phyloP scores from a whole-genome alignment of 1,140 invertebrate genomes.

The Mizuhopecten yessoensis region DNA sequence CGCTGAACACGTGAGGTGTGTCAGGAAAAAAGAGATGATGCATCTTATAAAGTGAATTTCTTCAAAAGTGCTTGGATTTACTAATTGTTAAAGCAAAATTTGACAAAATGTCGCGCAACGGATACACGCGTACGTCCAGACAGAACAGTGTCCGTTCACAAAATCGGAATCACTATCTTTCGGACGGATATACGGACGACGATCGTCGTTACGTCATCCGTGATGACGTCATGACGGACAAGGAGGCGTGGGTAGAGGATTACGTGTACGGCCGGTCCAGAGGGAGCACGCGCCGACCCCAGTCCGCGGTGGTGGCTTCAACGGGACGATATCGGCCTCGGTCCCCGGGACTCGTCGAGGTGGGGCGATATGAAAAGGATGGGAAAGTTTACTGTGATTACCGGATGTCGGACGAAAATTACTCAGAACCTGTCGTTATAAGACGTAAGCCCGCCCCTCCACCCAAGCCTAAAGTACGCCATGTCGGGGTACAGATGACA shows the following conservation, averaged over 20 bases:
- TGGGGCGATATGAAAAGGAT: conserved; percentile 1
- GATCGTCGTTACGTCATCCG: not conserved
- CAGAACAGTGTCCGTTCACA: not conserved
- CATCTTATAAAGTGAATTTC: not conserved
- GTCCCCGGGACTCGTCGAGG: not conserved
- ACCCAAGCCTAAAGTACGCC: not conserved
- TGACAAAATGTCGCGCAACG: not conserved
- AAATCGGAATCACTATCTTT: not conserved
- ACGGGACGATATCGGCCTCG: not conserved
- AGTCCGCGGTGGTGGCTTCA: not conserved
- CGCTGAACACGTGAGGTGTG: not conserved
- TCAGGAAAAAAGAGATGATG: not conserved
- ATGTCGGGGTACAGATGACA: conserved; percentile 16
- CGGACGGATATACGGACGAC: not conserved
- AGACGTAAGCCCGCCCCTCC: not conserved
- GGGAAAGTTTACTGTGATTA: conserved; percentile 3
- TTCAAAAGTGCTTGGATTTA: not conserved
- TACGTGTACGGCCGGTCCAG: not conserved
- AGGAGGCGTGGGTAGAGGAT: not conserved
- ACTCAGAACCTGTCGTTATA: not conserved
- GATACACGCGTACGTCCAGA: not conserved
- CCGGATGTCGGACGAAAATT: not conserved
- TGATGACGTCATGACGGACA: conserved; percentile 10
- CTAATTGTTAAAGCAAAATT: not conserved
- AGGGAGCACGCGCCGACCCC: not conserved